phyloP scores from a whole-genome alignment of 2,888 invertebrate genomes.

The Oscheius sp. region DNA sequence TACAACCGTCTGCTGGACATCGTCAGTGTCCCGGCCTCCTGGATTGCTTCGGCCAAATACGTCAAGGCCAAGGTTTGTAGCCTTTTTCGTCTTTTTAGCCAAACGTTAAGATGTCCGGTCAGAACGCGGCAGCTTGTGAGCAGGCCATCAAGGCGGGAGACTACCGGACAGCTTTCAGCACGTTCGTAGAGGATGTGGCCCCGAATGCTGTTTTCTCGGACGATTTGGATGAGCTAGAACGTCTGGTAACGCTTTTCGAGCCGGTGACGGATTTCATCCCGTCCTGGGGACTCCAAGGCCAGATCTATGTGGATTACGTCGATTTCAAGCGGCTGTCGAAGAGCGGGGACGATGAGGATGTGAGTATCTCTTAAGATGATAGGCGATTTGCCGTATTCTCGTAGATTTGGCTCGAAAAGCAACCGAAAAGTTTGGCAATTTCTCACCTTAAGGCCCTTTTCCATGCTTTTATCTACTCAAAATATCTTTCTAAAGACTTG shows the following conservation, averaged over 20 bases:
- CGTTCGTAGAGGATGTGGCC: conserved; percentile 55
- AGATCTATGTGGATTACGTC: conserved; percentile 54
- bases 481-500: no score
- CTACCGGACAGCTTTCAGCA: conserved; percentile 38
- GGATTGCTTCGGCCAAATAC: conserved; percentile 56
- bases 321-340: conserved; percentile 37
- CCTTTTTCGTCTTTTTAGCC: not conserved
- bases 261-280: conserved; percentile 46
- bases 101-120: conserved; percentile 33
- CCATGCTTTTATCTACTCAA: no score
- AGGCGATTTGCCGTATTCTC: no score
- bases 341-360: conserved; percentile 18
- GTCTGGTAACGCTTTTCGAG: conserved; percentile 44
- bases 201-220: conserved; percentile 52
- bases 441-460: no score
- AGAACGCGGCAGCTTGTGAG: conserved; percentile 40
- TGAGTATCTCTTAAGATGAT: not conserved
- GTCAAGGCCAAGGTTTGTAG: conserved; percentile 43
- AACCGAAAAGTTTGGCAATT: no score
- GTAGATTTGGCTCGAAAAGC: no score
- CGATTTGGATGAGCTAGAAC: conserved; percentile 41
- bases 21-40: conserved; percentile 43
- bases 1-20: conserved; percentile 40
- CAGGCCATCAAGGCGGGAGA: conserved; percentile 47
- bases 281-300: conserved; percentile 55